phyloP scores from a whole-genome alignment of 2,888 invertebrate species.

The Lampropteryx suffumata region DNA sequence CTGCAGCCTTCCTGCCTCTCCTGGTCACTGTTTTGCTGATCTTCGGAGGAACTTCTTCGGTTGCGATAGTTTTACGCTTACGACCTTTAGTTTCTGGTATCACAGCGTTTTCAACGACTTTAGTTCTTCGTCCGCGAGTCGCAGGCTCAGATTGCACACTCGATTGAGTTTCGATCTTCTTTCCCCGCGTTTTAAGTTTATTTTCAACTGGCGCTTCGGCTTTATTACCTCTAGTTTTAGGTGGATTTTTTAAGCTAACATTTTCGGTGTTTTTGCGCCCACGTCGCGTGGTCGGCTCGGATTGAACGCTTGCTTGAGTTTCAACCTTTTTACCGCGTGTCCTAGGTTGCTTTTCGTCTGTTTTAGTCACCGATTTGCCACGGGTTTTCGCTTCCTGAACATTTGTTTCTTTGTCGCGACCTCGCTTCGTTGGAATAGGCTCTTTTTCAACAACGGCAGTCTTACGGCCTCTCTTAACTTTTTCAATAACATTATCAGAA shows the following conservation, averaged over 20 bases:
- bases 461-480: conserved; percentile 34
- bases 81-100: conserved; percentile 31
- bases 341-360: conserved; percentile 26
- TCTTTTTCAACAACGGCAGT: conserved; percentile 12
- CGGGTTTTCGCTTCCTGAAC: conserved; percentile 7
- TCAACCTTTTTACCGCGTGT: conserved; percentile 16
- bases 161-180: conserved; percentile 34
- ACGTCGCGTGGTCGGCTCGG: conserved; percentile 18
- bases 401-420: conserved; percentile 4
- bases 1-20: conserved; percentile 36
- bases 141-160: conserved; percentile 27
- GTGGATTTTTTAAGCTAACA: conserved; percentile 22
- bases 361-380: conserved; percentile 4
- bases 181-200: conserved; percentile 33
- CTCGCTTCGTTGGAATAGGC: conserved; percentile 20
- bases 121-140: conserved; percentile 29
- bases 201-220: conserved; percentile 7
- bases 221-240: conserved; percentile 10
- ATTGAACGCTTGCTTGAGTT: conserved; percentile 8
- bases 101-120: conserved; percentile 11
- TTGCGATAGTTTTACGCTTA: conserved; percentile 38
- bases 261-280: conserved; percentile 16
- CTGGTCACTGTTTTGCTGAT: conserved; percentile 29
- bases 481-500: conserved; percentile 18
- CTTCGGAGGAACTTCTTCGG: conserved; percentile 37